These are phyloP conservation scores for Chaetodon trifascialis DNA, from an alignment of 2,113 vertebrate genomes.

Conservation along the genomic window DNA sequence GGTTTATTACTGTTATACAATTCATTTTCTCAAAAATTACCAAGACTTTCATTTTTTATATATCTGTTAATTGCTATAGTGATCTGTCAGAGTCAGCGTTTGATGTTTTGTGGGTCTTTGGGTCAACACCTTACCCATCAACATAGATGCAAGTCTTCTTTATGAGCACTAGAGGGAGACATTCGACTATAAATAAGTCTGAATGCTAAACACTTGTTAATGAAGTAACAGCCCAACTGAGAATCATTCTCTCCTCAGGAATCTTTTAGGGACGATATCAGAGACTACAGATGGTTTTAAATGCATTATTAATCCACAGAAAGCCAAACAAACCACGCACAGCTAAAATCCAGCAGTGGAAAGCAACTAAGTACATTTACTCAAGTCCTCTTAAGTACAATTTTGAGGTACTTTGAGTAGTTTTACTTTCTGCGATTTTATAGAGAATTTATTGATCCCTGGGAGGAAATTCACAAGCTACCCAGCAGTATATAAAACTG, in stretches of 20 bases:
- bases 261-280: neutral
- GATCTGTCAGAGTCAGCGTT: neutral
- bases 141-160: neutral
- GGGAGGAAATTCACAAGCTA: neutral
- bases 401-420: neutral
- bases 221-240: neutral
- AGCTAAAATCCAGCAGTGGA: neutral
- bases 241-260: neutral
- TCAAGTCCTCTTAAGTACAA: neutral
- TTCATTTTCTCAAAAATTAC: neutral
- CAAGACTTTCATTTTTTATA: neutral
- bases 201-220: neutral
- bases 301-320: neutral
- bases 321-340: neutral
- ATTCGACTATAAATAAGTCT: constrained; percentile 58
- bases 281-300: neutral
- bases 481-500: neutral
- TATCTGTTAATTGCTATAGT: neutral
- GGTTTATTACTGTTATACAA: neutral
- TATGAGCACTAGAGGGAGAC: constrained; percentile 73
- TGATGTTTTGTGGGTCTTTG: neutral
- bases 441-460: neutral
- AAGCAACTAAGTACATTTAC: neutral
- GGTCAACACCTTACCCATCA: no score
- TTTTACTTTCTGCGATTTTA: neutral